A percentile compares a stretch with the other conserved stretches of the same genome.
Conservation (phyloP, 2,113 vertebrate genomes). For the Gobio gobio region DNA sequence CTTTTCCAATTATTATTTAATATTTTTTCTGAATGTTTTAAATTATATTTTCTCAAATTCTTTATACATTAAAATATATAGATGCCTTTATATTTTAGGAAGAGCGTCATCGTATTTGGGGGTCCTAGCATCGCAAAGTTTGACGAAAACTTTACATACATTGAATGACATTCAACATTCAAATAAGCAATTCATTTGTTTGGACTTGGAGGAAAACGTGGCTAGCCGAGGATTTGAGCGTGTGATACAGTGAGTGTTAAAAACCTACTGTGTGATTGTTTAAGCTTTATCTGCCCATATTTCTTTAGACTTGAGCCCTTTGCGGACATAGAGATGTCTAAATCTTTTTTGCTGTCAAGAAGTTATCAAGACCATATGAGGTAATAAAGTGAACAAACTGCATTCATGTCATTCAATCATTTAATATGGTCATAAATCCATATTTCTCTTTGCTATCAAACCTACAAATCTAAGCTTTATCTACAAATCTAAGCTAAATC, state of each 20-base stretch:
- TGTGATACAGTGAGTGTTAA: conserved; percentile 3
- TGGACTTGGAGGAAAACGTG: background rate
- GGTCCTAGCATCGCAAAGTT: no score
- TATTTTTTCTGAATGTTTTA: no score
- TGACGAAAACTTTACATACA: no score
- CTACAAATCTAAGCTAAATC: background rate
- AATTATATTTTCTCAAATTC: no score
- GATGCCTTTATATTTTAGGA: no score
- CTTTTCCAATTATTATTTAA: no score
- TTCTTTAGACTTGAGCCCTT: background rate
- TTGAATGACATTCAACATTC: background rate
- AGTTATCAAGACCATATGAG: conserved; percentile 38
- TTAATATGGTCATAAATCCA: background rate
- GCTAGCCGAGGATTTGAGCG: background rate
- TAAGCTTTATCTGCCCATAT: conserved; percentile 18
- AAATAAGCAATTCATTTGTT: background rate
- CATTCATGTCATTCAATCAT: background rate
- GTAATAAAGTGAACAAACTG: background rate
- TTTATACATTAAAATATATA: no score
- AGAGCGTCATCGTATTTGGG: no score
- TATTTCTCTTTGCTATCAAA: background rate
- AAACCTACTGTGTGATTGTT: conserved; percentile 8
- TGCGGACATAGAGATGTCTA: background rate
- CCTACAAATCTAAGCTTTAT: background rate
- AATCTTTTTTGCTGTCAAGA: conserved; percentile 13